Evolutionary conservation across 2,888 invertebrate species (phyloP), one percentile per base, ranked within the genome.

Genomic region (Oxytorus armatus): DNA sequence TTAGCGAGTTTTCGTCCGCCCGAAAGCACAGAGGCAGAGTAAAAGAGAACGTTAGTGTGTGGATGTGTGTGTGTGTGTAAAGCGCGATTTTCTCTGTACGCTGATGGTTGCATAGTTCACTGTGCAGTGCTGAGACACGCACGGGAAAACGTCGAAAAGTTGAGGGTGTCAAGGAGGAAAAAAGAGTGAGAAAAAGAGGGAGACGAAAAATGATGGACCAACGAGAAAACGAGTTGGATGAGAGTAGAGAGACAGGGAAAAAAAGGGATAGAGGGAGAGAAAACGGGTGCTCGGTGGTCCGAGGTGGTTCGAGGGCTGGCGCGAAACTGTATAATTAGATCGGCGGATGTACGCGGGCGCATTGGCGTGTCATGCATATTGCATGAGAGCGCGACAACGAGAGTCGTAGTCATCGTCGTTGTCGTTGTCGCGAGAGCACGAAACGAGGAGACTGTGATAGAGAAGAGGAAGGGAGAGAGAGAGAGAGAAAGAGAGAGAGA

Each of bases 281-380:
- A 25, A 73, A 74, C 23, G 49, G 68, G 72, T 80, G 51, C 53
- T 65, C 59, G 76, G 39, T 53, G 53, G 75, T 65, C 74, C 69
- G 73, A 51, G 66, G 66, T 82, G 57, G 72, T 72, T 74, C 59
- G 74, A 63, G 75, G 73, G 68, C 75, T 79, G 73, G 75, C 89
- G 87, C 85, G 86, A 87, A 89, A 89, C 87, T 87, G 89, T 89
- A 90, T 90, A 90, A 90, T 90, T 90, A 90, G 90, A 90, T 90
- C 89, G 87, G 87, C 86, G 89, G 88, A 88, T 74, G 77, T 80
- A 76, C 80, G 72, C 87, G 86, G 86, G 83, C 81, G 85, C 86
- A 90, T 89, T 90, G 89, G 88, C 90, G 90, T 89, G 87, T 89
- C 90, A 90, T 90, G 89, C 89, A 90, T 90, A 90, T 90, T 90